phyloP scores from a whole-genome alignment of 1,140 invertebrate genomes.

The Octopus sinensis region DNA sequence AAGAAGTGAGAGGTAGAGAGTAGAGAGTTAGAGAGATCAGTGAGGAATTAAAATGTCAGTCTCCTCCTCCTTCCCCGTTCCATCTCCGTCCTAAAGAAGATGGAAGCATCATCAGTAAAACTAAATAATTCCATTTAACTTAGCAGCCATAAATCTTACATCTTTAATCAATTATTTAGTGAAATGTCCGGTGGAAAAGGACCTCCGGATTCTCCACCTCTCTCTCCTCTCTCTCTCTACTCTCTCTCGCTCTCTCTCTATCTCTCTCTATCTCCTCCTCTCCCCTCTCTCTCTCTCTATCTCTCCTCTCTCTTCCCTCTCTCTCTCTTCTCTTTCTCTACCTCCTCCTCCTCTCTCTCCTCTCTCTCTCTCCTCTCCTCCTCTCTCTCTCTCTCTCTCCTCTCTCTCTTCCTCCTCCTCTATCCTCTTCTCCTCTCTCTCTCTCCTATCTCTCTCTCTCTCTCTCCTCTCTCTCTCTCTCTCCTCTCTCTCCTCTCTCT shows the following conservation, averaged over 20 bases:
- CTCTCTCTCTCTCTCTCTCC: background rate
- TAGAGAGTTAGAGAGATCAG: background rate
- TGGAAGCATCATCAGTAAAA: too few species aligned
- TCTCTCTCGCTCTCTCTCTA: conserved; percentile 65
- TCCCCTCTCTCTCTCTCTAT: too few species aligned
- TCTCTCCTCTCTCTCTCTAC: conserved; percentile 94
- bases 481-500: conserved; percentile 12
- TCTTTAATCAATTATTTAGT: too few species aligned
- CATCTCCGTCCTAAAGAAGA: too few species aligned
- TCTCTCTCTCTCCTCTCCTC: background rate
- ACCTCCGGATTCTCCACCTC: too few species aligned
- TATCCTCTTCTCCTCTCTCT: conserved; percentile 14
- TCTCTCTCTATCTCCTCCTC: conserved; percentile 12
- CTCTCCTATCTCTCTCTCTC: conserved; percentile 3
- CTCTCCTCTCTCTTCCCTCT: background rate
- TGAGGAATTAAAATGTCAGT: too few species aligned
- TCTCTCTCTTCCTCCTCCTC: background rate
- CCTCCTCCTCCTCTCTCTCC: background rate
- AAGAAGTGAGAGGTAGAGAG: background rate
- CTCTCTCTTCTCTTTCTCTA: background rate
- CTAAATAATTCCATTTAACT: too few species aligned
- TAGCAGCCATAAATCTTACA: too few species aligned
- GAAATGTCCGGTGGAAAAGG: too few species aligned
- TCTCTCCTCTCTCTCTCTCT: conserved; percentile 21
- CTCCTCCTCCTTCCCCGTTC: too few species aligned